These are phyloP conservation scores for Aromia moschata DNA, from an alignment of 2,888 invertebrate genomes.

Conservation along the genomic window DNA sequence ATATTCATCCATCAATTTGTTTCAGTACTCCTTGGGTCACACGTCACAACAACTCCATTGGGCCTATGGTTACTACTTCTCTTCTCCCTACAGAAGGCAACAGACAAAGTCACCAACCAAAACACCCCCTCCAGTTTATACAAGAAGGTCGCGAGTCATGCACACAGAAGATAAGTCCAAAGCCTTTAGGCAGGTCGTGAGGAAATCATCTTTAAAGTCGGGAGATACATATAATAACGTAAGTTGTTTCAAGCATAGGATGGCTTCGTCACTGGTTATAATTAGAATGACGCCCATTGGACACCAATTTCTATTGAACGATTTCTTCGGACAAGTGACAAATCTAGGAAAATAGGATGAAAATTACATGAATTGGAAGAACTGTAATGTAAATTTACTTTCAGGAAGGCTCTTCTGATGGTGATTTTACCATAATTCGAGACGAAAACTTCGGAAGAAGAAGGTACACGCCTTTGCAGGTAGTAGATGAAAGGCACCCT, in stretches of 20 bases:
- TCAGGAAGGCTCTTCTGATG: conserved; percentile 30
- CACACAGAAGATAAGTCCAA: conserved; percentile 51
- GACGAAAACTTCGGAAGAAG: conserved; percentile 32
- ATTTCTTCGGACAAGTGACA: too few species aligned
- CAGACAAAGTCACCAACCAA: not conserved
- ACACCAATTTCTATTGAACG: too few species aligned
- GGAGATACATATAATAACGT: conserved; percentile 35
- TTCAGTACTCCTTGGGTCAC: too few species aligned
- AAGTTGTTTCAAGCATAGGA: too few species aligned
- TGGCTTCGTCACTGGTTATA: not conserved
- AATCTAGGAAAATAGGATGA: too few species aligned
- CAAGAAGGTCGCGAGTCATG: conserved; percentile 54
- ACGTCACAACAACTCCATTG: not conserved
- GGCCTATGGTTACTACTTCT: not conserved
- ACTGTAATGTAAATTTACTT: too few species aligned
- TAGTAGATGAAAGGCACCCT: conserved; percentile 36
- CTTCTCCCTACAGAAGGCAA: not conserved
- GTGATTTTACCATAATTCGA: conserved; percentile 39
- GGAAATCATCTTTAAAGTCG: conserved; percentile 36
- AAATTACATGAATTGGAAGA: too few species aligned
- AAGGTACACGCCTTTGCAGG: conserved; percentile 29
- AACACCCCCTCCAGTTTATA: conserved; percentile 40
- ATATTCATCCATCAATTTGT: too few species aligned
- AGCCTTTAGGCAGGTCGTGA: conserved; percentile 44
- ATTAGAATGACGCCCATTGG: too few species aligned